Conservation (phyloP, 1,140 invertebrate species). For the Aphaenogaster ashmeadi region DNA sequence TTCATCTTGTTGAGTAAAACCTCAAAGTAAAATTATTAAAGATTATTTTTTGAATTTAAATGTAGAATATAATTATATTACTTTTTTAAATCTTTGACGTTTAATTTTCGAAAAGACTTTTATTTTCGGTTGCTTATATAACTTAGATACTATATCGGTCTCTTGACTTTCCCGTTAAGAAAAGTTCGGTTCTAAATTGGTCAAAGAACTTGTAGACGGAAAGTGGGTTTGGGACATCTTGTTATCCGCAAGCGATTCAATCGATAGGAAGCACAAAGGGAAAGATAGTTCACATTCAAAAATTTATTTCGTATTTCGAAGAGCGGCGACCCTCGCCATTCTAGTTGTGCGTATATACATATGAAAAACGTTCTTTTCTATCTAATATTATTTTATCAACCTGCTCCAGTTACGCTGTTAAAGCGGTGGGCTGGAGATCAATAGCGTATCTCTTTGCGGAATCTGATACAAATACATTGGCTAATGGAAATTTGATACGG, state of each 20-base stretch:
- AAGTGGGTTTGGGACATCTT: slow-evolving; percentile 33
- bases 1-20: neutral
- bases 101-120: neutral
- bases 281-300: slow-evolving; percentile 1
- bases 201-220: slow-evolving; percentile 13
- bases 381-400: slow-evolving; percentile 53
- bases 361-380: neutral
- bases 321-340: neutral
- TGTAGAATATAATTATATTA: neutral
- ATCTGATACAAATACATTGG: slow-evolving; percentile 54
- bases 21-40: slow-evolving; percentile 1
- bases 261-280: neutral
- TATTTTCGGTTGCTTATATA: neutral
- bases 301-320: slow-evolving; percentile 22
- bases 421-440: slow-evolving; percentile 11
- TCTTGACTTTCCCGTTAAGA: neutral
- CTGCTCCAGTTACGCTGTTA: neutral
- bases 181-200: slow-evolving; percentile 28
- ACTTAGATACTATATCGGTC: neutral
- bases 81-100: neutral
- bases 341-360: neutral
- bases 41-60: neutral
- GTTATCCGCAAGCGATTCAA: slow-evolving; percentile 42
- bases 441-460: slow-evolving; percentile 38
- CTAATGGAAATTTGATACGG: slow-evolving; percentile 58